Evolutionary conservation across 2,113 vertebrate species (phyloP), one percentile per base, ranked within the genome.

Genomic region (Uropsilus gracilis): DNA sequence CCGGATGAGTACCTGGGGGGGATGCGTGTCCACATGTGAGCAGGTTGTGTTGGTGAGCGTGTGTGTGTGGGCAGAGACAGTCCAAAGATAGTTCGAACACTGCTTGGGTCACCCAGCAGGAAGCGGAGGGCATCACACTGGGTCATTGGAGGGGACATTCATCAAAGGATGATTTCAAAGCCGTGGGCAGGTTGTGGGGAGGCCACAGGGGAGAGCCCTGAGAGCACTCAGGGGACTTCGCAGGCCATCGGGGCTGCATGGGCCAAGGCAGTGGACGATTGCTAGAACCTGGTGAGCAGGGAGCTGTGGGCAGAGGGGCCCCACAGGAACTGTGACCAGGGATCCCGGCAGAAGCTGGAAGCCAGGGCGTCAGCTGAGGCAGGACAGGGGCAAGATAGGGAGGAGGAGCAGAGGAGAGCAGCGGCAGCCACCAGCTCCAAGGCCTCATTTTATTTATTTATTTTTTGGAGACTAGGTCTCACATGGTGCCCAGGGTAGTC

Each of bases 101-200:
- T 17, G 4, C 86, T 44, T 90, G 86, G 63, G 64, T 86, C 84
- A 73, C 90, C 89, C 93, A 48, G 86, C 73, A 89, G 89, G 86
- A 89, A 93, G 63, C 73, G 75, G 86, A 88, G 81, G 95, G 91
- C 86, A 26, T 37, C 32, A 78, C 55, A 86, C 26, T 86, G 64
- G 75, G 91, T 86, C 46, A 55, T 86, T 64, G 22, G 75, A 95
- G 92, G 91, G 53, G 44, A 75, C 37, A 72, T 71, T 92, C 66
- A 86, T 77, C 32, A 89, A 93, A 63, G 50, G 68, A 39, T 61
- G 73, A 32, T 34, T 94, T 93, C 64, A 64, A 72, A 78, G 59
- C 59, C 77, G 80, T 85, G 80, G 84, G 88, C 84, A 93, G 77
- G 48, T 14, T 17, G 2, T 3, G 77, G 63, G 50, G 64, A 83